A percentile compares a stretch with the other conserved stretches of the same genome.
Conservation (phyloP, 2,113 vertebrate species). For the Melanostigma gelatinosum region DNA sequence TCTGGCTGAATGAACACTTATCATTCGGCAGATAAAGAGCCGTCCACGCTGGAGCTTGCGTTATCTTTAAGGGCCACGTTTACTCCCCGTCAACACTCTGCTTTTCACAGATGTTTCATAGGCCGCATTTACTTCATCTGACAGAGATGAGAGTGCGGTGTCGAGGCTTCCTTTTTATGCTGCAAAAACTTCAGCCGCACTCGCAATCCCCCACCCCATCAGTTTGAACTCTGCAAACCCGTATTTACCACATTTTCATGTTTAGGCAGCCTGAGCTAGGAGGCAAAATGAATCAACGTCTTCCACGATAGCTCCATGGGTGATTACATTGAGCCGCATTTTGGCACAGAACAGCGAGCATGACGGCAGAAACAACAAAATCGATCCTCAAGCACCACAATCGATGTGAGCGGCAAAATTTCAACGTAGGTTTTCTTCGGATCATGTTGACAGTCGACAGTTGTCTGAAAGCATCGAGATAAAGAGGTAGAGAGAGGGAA, state of each 20-base stretch:
- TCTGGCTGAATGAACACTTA: constrained; percentile 77
- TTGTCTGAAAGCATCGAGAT: constrained; percentile 37
- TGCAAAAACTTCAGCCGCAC: constrained; percentile 31
- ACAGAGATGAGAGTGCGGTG: constrained; percentile 49
- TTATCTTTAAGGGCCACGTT: constrained; percentile 80
- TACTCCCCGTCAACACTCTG: constrained; percentile 61
- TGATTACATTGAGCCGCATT: constrained; percentile 41
- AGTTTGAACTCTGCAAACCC: constrained; percentile 52
- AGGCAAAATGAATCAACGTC: constrained; percentile 54
- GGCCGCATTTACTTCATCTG: constrained; percentile 48
- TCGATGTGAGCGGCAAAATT: constrained; percentile 56
- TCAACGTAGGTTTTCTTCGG: constrained; percentile 43
- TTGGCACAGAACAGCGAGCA: constrained; percentile 55
- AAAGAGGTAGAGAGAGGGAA: not conserved
- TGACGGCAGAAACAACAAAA: constrained; percentile 62
- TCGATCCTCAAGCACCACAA: constrained; percentile 63
- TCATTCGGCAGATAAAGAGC: constrained; percentile 77
- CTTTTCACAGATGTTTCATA: constrained; percentile 67
- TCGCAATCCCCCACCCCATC: constrained; percentile 26
- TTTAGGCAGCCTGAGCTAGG: constrained; percentile 27
- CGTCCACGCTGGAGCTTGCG: constrained; percentile 63
- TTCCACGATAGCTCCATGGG: constrained; percentile 56
- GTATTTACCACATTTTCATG: constrained; percentile 59
- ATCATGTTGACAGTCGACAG: constrained; percentile 37
- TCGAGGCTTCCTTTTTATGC: constrained; percentile 52